phyloP scores from a whole-genome alignment of 2,888 invertebrate species.

The Ornithoptera priamus region DNA sequence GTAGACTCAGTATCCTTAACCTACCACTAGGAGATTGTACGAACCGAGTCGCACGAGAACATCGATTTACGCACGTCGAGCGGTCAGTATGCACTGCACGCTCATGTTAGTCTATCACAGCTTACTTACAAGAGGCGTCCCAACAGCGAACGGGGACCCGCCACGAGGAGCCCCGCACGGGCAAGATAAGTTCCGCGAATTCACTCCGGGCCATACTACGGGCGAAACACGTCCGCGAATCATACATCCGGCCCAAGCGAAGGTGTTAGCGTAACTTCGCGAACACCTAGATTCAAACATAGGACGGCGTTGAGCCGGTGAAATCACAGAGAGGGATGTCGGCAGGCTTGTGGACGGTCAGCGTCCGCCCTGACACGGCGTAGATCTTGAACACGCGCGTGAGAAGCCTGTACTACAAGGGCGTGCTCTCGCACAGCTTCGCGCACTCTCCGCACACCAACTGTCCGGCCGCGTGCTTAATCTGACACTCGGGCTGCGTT shows the following conservation, averaged over 20 bases:
- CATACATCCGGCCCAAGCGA: neutral
- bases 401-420: conserved; percentile 73
- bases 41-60: conserved; percentile 42
- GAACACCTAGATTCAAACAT: conserved; percentile 41
- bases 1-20: conserved; percentile 56
- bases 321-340: conserved; percentile 41
- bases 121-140: conserved; percentile 61
- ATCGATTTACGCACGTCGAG: conserved; percentile 38
- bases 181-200: conserved; percentile 44
- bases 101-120: conserved; percentile 77
- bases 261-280: conserved; percentile 10
- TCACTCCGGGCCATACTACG: conserved; percentile 11
- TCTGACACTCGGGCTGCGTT: conserved; percentile 45
- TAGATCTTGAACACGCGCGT: conserved; percentile 76
- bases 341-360: conserved; percentile 37
- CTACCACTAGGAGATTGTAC: conserved; percentile 57
- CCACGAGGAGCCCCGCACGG: conserved; percentile 36
- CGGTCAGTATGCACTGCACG: conserved; percentile 49
- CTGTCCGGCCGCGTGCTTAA: conserved; percentile 47
- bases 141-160: conserved; percentile 35
- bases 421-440: conserved; percentile 50
- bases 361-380: conserved; percentile 57
- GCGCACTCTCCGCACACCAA: conserved; percentile 54
- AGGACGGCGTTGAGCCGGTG: conserved; percentile 41
- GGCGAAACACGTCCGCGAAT: conserved; percentile 7